Evolutionary conservation across 2,888 invertebrate genomes (phyloP), one percentile per base, ranked within the genome.

Genomic region (Chorisops tibialis): DNA sequence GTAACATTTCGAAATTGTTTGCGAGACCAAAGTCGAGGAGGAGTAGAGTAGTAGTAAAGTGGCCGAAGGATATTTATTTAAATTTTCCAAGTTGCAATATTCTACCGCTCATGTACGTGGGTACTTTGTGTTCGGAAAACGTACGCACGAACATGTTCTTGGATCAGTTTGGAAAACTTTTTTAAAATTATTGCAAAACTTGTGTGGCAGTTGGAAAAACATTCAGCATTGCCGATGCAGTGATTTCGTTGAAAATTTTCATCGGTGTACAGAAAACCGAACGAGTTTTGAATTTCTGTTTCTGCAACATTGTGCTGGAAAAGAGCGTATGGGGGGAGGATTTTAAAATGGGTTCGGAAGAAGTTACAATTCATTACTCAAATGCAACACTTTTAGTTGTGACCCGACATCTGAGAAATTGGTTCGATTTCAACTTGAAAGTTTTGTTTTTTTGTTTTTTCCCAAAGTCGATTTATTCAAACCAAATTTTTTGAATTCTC

Each of bases 171-270:
- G 24, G 12, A 59, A 59, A 59, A 24, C n/a, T n/a, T 50, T 52
- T 52, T 47, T 47, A 61, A 52, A 70, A 70, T 71, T 70, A 71
- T 71, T 70, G 67, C 68, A 67, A 71, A 71, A 71, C 68, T 71
- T 70, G 65, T 66, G 68, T 69, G 70, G 70, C 71, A 70, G 69
- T 70, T 70, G 69, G 67, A 68, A 69, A 67, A 69, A 69, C 69
- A 69, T 59, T 48, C 37, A 59, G 38, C 30, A 30, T n/a, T 38
- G 48, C 47, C 59, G 45, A 30, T 56, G 56, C 56, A 56, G 43
- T 56, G 56, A 56, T 56, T 56, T n/a, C n/a, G 56, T 56, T 7
- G 5, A 30, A 5, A 30, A 30, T 30, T 30, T 30, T 30, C n/a
- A n/a, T 3, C 39, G 39, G 39, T 3, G 19, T 16, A 43, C 30